Evolutionary conservation across 2,797 vertebrate species (phyloP).

Genomic region (Tapirus indicus): DNA sequence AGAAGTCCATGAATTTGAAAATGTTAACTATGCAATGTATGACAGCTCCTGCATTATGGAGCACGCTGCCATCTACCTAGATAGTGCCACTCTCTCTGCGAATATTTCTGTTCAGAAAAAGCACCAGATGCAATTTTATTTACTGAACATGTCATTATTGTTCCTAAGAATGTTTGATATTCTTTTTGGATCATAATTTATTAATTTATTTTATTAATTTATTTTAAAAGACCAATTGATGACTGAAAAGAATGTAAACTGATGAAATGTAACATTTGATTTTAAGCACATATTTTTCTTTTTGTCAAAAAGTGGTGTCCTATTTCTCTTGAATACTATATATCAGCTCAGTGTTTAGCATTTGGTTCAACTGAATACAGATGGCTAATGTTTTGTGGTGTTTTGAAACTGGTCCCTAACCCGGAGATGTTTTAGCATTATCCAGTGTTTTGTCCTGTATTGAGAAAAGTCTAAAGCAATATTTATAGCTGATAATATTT

Average conservation of each 20-base stretch:
- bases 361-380: neutral
- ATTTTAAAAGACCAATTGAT: neutral
- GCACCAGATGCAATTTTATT: neutral
- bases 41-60: neutral
- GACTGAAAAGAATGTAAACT: neutral
- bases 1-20: constrained; percentile 61
- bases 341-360: neutral
- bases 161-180: neutral
- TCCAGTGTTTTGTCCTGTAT: neutral
- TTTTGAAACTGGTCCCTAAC: neutral
- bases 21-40: neutral
- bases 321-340: neutral
- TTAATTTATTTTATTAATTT: neutral
- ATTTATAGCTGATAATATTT: neutral
- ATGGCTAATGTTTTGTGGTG: neutral
- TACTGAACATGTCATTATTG: neutral
- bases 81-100: neutral
- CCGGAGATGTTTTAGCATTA: neutral
- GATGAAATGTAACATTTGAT: neutral
- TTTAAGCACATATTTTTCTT: neutral
- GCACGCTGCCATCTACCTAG: neutral
- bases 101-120: constrained; percentile 4
- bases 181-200: neutral
- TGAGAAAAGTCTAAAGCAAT: neutral
- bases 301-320: neutral